Conservation (phyloP, 1,140 invertebrate genomes). For the Drosophila kikkawai region DNA sequence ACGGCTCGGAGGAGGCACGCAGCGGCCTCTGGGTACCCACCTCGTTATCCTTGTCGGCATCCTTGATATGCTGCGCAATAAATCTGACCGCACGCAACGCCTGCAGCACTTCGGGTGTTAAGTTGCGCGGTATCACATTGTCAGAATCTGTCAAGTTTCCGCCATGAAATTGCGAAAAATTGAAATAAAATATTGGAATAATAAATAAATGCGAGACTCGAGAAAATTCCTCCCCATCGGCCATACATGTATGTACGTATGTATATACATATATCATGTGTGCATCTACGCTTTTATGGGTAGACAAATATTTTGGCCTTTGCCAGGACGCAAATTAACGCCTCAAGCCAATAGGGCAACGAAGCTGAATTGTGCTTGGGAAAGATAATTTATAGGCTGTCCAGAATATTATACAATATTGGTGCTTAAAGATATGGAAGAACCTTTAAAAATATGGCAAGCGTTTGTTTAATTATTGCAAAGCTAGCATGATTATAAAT, state of each 20-base stretch:
- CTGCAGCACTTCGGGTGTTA: conserved; percentile 94
- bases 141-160: conserved; percentile 88
- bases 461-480: background rate
- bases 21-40: conserved; percentile 86
- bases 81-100: conserved; percentile 97
- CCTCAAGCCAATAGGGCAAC: conserved; percentile 22
- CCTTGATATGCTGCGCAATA: conserved; percentile 98
- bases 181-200: conserved; percentile 82
- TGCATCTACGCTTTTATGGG: conserved; percentile 38
- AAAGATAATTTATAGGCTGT: conserved; percentile 13
- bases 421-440: background rate
- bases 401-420: background rate
- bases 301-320: conserved; percentile 57
- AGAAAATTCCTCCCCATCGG: conserved; percentile 27
- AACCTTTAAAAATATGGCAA: background rate
- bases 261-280: conserved; percentile 16
- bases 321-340: conserved; percentile 33
- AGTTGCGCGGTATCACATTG: conserved; percentile 91
- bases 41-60: conserved; percentile 97
- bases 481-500: background rate
- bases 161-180: conserved; percentile 79
- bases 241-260: conserved; percentile 2
- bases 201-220: conserved; percentile 72
- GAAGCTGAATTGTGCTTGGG: conserved; percentile 20
- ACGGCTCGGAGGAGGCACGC: background rate